Conservation (phyloP, 2,113 vertebrate species). For the Oreocharis arfaki region DNA sequence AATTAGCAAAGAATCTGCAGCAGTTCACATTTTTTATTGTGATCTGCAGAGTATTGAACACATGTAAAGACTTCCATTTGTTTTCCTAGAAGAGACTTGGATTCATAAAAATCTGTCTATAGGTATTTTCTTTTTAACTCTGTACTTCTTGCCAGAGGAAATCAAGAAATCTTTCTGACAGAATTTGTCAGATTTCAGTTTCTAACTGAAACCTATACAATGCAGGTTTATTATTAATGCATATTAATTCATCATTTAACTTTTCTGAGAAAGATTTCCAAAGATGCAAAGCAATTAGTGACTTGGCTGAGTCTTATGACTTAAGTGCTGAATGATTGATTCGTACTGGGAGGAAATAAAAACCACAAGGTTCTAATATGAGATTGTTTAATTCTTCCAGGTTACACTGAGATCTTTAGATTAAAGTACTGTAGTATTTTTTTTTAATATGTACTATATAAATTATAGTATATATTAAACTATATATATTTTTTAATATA, state of each 20-base stretch:
- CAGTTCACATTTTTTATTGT: neutral
- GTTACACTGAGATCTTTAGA: neutral
- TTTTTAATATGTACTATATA: no score
- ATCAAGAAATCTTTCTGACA: neutral
- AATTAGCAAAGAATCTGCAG: neutral
- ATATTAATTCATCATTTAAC: neutral
- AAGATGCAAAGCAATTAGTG: neutral
- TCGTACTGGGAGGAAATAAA: neutral
- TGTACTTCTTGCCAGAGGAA: neutral
- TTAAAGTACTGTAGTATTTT: neutral
- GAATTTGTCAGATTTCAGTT: neutral
- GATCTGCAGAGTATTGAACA: neutral
- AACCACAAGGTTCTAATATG: neutral
- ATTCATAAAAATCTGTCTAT: neutral
- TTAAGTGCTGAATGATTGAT: neutral
- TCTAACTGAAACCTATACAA: neutral
- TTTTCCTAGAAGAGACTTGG: neutral
- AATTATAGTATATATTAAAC: no score
- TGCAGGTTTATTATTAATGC: neutral
- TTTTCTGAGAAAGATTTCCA: neutral
- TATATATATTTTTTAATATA: no score
- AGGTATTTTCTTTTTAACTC: neutral
- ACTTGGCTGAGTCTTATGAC: neutral
- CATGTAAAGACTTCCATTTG: neutral
- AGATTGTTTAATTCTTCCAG: neutral